Evolutionary conservation across 2,888 invertebrate genomes (phyloP).

Genomic region (Plebejus anna): DNA sequence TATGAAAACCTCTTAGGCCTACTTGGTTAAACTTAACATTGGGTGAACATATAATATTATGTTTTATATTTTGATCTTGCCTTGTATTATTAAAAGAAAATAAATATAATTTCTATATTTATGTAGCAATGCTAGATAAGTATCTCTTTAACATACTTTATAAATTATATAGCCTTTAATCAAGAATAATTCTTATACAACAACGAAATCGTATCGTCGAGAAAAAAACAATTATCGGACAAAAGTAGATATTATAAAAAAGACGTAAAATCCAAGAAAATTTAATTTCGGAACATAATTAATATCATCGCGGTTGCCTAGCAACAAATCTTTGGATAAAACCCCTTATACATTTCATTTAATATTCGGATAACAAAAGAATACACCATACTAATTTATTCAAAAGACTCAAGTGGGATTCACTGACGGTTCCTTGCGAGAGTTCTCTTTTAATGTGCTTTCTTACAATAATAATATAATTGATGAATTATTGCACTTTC

Average conservation of each 20-base stretch:
- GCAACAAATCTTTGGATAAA: constrained; percentile 30
- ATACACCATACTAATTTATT: constrained; percentile 32
- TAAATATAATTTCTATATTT: too few relatives aligned
- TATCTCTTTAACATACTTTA: too few relatives aligned
- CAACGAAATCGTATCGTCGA: background rate
- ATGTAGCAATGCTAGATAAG: too few relatives aligned
- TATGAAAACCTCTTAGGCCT: too few relatives aligned
- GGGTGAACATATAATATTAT: too few relatives aligned
- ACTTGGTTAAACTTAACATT: too few relatives aligned
- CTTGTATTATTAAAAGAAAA: too few relatives aligned
- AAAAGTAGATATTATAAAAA: background rate
- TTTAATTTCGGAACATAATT: constrained; percentile 18
- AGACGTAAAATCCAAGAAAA: constrained; percentile 12
- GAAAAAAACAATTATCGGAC: background rate
- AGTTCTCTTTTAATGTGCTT: constrained; percentile 35
- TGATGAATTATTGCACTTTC: constrained; percentile 16
- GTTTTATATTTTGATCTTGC: too few relatives aligned
- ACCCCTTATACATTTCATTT: constrained; percentile 31
- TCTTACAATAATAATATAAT: constrained; percentile 16
- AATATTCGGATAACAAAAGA: constrained; percentile 31
- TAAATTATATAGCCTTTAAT: too few relatives aligned
- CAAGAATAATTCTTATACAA: background rate
- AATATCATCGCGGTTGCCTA: constrained; percentile 1
- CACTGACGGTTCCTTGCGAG: constrained; percentile 30
- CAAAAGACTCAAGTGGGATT: constrained; percentile 29